Base-by-base conservation (phyloP, 2,113 vertebrate genomes). In the Nasalis larvatus region DNA sequence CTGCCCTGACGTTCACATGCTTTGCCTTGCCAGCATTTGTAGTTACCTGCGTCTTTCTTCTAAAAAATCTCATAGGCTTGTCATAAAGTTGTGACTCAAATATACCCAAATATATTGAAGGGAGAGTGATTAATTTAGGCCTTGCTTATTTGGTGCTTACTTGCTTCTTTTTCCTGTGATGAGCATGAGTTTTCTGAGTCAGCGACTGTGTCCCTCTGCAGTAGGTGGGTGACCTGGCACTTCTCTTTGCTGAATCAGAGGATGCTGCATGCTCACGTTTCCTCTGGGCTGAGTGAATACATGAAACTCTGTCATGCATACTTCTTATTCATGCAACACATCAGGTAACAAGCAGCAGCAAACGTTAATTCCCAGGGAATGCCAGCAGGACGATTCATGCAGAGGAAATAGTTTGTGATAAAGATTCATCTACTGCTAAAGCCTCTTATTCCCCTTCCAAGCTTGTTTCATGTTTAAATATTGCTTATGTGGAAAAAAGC, bases 181-280 rank as follows among this genome's bases (percentile, higher is more conserved):
- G 56, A 97, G 35, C 13, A 5, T 82, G 95, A 74, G 47, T 76
- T 88, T 95, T 93, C 84, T 96, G 97, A 96, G 78, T 97, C 92
- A 95, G 80, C 56, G 66, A 17, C 4, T 6, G 18, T 71, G 37
- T 63, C 47, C 40, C n/a, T 85, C 8, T 18, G 13, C 4, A 27
- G 77, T n/a, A 23, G 80, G 40, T 37, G 52, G 20, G 86, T 92
- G 92, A 97, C 45, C 92, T 4, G 84, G 78, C 52, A 56, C n/a
- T 78, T 69, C 11, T 91, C 47, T 86, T 80, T 86, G 87, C 89
- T 97, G 95, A 98, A 14, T 97, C 97, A 97, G 78, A 82, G 71
- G 66, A 20, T 81, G 45, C 71, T 66, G 81, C 60, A 4, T 16
- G 27, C 89, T 97, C 92, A 86, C 11, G 6, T 90, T 97, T 86